Percentiles rank a stretch among this genome's conserved stretches.
These are phyloP conservation scores for Microdon myrmicae DNA, from an alignment of 2,888 invertebrate species.

Conservation along the genomic window DNA sequence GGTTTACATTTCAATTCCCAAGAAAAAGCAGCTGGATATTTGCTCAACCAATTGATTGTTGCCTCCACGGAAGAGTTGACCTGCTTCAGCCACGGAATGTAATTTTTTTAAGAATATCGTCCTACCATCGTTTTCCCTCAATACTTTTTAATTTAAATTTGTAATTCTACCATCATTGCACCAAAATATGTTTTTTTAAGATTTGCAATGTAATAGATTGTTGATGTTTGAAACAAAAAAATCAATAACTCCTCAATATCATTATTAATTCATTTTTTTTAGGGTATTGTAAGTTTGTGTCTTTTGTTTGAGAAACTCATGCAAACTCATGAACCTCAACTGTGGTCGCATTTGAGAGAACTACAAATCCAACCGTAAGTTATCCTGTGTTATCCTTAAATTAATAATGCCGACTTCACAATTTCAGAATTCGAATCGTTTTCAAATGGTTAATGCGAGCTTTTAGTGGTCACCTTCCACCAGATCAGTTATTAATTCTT, in stretches of 20 bases:
- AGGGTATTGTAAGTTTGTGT: conserved; percentile 89
- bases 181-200: too few species aligned
- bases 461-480: conserved; percentile 93
- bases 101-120: too few species aligned
- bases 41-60: too few species aligned
- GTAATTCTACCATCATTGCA: too few species aligned
- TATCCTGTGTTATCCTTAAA: conserved; percentile 5
- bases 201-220: too few species aligned
- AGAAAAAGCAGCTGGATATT: too few species aligned
- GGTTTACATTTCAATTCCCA: too few species aligned
- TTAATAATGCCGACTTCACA: neutral
- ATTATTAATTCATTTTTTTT: conserved; percentile 14
- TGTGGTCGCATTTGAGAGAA: conserved; percentile 91
- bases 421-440: conserved; percentile 82
- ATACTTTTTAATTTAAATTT: too few species aligned
- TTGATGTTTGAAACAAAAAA: too few species aligned
- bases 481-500: conserved; percentile 88
- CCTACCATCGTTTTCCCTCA: too few species aligned
- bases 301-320: conserved; percentile 88
- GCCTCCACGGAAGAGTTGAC: too few species aligned
- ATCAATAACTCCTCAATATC: neutral
- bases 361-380: conserved; percentile 92
- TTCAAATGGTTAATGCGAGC: conserved; percentile 98
- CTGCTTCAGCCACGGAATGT: too few species aligned
- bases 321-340: conserved; percentile 87